Percentiles rank a stretch among this genome's conserved stretches.
Conservation (phyloP, 1,140 invertebrate species). For the Aculops lycopersici region DNA sequence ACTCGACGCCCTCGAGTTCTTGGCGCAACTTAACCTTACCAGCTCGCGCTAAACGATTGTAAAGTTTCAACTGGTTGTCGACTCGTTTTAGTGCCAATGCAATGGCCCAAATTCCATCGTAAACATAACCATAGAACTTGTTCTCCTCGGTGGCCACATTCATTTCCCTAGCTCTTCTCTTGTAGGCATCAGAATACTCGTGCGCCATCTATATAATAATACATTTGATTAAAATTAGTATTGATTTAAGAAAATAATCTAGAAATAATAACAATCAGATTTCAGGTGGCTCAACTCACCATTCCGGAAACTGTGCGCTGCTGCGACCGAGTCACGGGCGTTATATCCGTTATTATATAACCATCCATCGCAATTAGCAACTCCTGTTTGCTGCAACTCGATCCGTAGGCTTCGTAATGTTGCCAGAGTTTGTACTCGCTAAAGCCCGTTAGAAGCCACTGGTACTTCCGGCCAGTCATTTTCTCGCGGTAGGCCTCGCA, state of each 20-base stretch:
- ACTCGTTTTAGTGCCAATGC: conserved; percentile 62
- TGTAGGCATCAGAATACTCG: conserved; percentile 52
- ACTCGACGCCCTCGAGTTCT: conserved; percentile 2
- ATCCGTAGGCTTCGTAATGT: conserved; percentile 16
- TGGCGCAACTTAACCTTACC: no score
- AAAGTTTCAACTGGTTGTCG: conserved; percentile 26
- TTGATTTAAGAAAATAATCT: no score
- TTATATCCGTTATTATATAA: conserved; percentile 51
- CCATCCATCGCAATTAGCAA: conserved; percentile 50
- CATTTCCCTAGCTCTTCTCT: conserved; percentile 28
- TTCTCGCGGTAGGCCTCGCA: conserved; percentile 34
- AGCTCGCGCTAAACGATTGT: no score
- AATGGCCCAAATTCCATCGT: conserved; percentile 85
- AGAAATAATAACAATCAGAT: no score
- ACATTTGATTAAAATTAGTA: no score
- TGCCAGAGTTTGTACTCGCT: conserved; percentile 39
- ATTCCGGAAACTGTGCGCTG: conserved; percentile 57
- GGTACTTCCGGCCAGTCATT: conserved; percentile 46
- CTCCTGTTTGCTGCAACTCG: conserved; percentile 34
- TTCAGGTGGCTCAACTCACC: no score
- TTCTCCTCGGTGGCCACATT: conserved; percentile 35
- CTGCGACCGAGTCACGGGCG: conserved; percentile 33
- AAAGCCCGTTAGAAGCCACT: conserved; percentile 81
- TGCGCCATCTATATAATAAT: conserved; percentile 39
- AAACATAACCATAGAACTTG: conserved; percentile 79